These are phyloP conservation scores for Clarias batrachus DNA, from an alignment of 2,113 vertebrate species.

Conservation along the genomic window DNA sequence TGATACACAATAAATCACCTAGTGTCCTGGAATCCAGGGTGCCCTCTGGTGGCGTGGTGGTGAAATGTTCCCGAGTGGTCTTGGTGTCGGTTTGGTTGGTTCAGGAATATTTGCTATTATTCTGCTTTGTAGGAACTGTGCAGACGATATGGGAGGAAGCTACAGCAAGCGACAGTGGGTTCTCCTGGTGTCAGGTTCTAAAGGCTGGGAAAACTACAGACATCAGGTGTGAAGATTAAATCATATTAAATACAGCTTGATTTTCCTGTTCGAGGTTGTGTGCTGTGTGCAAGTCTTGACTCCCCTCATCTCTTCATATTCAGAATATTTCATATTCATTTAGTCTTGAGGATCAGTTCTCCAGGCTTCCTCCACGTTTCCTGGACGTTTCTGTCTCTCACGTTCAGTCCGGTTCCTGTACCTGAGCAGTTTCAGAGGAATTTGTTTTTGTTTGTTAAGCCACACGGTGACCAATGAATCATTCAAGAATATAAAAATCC, in stretches of 20 bases:
- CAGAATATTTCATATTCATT: no score
- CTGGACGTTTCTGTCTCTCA: no score
- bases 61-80: background rate
- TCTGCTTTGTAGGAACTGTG: background rate
- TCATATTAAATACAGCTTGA: background rate
- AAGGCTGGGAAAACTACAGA: slow-evolving; percentile 24
- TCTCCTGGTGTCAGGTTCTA: slow-evolving; percentile 15
- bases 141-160: background rate
- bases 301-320: no score
- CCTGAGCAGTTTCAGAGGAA: no score
- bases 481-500: no score
- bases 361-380: no score
- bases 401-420: no score
- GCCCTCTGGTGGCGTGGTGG: background rate
- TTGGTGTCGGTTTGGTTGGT: background rate
- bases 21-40: background rate
- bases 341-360: no score
- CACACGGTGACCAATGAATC: no score
- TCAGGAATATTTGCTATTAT: background rate
- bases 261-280: background rate
- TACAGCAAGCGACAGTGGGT: background rate
- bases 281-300: no score
- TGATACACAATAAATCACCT: no score
- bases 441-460: no score
- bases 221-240: slow-evolving; percentile 1